Base-by-base conservation (phyloP, 2,888 invertebrate species). In the Rhingia rostrata region DNA sequence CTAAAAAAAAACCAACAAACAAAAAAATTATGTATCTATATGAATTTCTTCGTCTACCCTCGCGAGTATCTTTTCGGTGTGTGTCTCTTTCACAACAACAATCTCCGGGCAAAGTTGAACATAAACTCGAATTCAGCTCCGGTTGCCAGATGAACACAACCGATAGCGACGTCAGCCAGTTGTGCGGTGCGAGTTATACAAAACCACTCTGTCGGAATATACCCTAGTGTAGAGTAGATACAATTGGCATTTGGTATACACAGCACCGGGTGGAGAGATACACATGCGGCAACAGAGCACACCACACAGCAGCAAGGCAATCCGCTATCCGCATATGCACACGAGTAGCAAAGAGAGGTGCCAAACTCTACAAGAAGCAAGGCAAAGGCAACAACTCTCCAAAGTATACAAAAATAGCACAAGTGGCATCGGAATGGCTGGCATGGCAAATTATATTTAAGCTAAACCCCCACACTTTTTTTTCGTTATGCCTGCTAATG, bases 211-310 rank as follows among this genome's bases (percentile, higher is more conserved):
- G 69, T 64, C 74, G 64, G 58, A 84, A 80, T 72, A 54, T 84
- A 84, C 80, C 84, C 84, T 61, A 74, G 83, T 79, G 83, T 84
- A 84, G 84, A 84, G 74, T 84, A 80, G 80, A 80, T 80, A 84
- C 64, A 84, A 66, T 58, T 53, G 35, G 12, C 22, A 22, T 61
- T 77, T 74, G 47, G 64, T 80, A 66, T 80, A 80, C 74, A 80
- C 69, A 80, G 53, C 53, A 60, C 37, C 49, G 45, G 12, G 53
- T 80, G 84, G 84, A 84, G 84, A 75, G 58, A 22, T 22, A 22
- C 22, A 37, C 64, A 54, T 39, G 41, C 56, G 74, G 60, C 74
- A 70, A 75, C 41, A 45, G 43, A 41, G 63, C 43, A 56, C 33
- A n/a, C 37, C 30, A 22, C 22, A 22, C 22, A 54, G 33, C 43